phyloP scores from a whole-genome alignment of 2,113 vertebrate species.

The Solenodon paradoxus region DNA sequence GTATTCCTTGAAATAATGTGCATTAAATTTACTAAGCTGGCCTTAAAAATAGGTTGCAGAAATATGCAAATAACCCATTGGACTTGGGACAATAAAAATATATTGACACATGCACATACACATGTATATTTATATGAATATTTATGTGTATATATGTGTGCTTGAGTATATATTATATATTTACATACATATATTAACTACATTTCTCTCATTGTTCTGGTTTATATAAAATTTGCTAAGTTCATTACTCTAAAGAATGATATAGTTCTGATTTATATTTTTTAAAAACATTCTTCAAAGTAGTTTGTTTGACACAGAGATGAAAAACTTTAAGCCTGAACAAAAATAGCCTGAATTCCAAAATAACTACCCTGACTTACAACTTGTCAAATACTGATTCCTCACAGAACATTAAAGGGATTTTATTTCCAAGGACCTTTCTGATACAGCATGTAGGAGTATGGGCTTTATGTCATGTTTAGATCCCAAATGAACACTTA shows the following conservation, averaged over 20 bases:
- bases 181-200: not conserved
- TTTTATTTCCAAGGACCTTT: not conserved
- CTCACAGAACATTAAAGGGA: not conserved
- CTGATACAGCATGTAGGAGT: not conserved
- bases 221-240: constrained; percentile 12
- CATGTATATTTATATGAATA: not conserved
- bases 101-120: not conserved
- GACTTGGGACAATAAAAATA: not conserved
- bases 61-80: not conserved
- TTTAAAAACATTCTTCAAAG: constrained; percentile 11
- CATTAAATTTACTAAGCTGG: not conserved
- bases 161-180: not conserved
- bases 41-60: not conserved
- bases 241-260: not conserved
- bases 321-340: constrained; percentile 14
- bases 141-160: not conserved
- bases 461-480: not conserved
- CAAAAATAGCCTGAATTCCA: not conserved
- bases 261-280: not conserved
- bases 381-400: not conserved
- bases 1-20: not conserved
- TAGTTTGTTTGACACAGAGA: not conserved
- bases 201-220: not conserved
- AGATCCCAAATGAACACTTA: not conserved
- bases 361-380: not conserved